phyloP scores from a whole-genome alignment of 2,888 invertebrate genomes.

The Phania funesta region DNA sequence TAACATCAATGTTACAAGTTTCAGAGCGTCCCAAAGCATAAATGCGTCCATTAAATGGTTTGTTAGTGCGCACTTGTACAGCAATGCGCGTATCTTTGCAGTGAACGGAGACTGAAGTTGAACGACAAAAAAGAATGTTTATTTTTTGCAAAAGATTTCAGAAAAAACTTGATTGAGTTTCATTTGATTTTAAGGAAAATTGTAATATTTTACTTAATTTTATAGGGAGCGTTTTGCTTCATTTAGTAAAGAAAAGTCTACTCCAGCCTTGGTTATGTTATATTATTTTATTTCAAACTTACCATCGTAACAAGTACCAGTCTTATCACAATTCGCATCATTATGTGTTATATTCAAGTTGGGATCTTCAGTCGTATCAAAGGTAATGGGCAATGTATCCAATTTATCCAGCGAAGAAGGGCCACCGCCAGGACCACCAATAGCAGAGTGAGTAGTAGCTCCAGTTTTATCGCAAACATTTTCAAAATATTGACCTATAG shows the following conservation, averaged over 20 bases:
- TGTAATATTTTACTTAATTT: too few species aligned
- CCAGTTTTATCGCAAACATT: slow-evolving; percentile 89
- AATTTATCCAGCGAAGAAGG: slow-evolving; percentile 80
- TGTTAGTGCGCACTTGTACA: slow-evolving; percentile 94
- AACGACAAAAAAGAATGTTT: neutral
- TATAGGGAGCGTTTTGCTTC: too few species aligned
- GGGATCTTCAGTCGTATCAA: slow-evolving; percentile 89
- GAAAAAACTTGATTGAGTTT: neutral
- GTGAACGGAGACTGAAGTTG: slow-evolving; percentile 90
- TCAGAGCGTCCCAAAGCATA: slow-evolving; percentile 96
- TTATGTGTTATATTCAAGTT: slow-evolving; percentile 86
- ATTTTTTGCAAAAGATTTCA: neutral
- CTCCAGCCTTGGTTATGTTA: neutral
- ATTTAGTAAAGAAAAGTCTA: too few species aligned
- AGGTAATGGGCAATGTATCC: slow-evolving; percentile 86
- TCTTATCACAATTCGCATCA: slow-evolving; percentile 95
- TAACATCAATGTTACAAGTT: slow-evolving; percentile 96
- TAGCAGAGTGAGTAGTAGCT: slow-evolving; percentile 72
- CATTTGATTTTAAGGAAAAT: too few species aligned
- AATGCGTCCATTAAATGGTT: slow-evolving; percentile 96
- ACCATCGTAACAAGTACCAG: slow-evolving; percentile 97
- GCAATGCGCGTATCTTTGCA: slow-evolving; percentile 97
- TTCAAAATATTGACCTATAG: slow-evolving; percentile 94
- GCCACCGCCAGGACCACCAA: slow-evolving; percentile 27
- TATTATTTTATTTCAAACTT: slow-evolving; percentile 73